Evolutionary conservation across 1,140 invertebrate species (phyloP).

Genomic region (Chironomus striatipennis): DNA sequence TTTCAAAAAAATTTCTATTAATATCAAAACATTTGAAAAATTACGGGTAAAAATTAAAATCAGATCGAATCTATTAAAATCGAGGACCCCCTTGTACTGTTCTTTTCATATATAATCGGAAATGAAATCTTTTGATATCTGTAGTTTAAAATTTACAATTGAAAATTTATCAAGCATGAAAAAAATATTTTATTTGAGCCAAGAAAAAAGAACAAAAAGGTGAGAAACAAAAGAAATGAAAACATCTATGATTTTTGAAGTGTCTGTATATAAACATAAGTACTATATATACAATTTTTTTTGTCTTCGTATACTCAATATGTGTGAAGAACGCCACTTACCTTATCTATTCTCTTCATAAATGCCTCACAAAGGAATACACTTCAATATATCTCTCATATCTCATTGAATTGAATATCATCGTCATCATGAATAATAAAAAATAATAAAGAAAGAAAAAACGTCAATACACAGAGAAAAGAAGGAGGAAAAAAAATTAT

Average conservation of each 20-base stretch:
- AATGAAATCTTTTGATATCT: no score
- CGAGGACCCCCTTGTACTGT: no score
- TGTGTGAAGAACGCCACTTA: constrained; percentile 26
- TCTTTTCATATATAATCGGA: no score
- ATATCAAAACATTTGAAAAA: no score
- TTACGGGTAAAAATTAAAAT: no score
- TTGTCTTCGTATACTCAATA: background rate
- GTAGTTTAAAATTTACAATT: background rate
- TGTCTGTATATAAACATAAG: background rate
- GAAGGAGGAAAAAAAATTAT: background rate
- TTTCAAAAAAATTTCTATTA: no score
- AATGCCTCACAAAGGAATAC: background rate
- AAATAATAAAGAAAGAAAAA: background rate
- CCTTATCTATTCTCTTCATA: constrained; percentile 13
- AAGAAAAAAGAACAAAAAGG: background rate
- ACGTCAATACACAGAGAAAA: background rate
- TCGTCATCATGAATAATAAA: background rate
- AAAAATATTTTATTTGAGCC: background rate
- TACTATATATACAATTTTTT: background rate
- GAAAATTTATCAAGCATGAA: background rate
- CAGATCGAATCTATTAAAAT: no score
- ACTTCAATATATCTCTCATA: background rate
- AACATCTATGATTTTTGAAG: background rate
- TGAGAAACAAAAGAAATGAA: background rate
- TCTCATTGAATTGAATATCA: background rate